phyloP scores from a whole-genome alignment of 2,797 vertebrate genomes.

The Anguilla obscura region DNA sequence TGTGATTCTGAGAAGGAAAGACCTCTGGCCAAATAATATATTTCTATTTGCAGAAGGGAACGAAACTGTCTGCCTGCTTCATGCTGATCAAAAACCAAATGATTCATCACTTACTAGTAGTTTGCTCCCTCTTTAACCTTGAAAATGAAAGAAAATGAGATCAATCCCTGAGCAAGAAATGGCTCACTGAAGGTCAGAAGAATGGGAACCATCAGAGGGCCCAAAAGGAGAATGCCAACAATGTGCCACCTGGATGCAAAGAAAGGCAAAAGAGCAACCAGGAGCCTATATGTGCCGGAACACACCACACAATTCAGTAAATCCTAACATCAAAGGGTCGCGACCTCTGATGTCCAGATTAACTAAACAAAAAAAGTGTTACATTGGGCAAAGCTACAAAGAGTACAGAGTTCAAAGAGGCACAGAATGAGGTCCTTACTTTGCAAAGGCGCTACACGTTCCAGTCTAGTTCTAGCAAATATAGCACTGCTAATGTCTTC shows the following conservation, averaged over 20 bases:
- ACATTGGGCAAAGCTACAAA: background rate
- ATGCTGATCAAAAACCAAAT: background rate
- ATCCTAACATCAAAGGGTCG: background rate
- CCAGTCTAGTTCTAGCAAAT: conserved; percentile 7
- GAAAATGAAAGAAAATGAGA: background rate
- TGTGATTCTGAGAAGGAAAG: background rate
- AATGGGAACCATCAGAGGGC: background rate
- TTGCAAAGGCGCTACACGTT: background rate
- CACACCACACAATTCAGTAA: background rate
- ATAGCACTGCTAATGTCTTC: background rate
- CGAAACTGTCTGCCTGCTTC: background rate
- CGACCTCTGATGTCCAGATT: background rate
- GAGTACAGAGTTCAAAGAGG: background rate
- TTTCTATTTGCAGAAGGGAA: background rate
- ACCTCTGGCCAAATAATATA: background rate
- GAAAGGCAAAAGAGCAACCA: background rate
- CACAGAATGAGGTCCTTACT: background rate
- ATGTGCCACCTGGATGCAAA: background rate
- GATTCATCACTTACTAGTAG: background rate
- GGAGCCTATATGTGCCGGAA: background rate
- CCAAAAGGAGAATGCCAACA: background rate
- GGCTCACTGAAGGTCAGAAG: background rate
- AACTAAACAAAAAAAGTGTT: background rate
- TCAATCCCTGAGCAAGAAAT: background rate
- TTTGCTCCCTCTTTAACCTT: background rate